These are phyloP conservation scores for Arenaria interpres DNA, from an alignment of 2,113 vertebrate species.

Conservation along the genomic window DNA sequence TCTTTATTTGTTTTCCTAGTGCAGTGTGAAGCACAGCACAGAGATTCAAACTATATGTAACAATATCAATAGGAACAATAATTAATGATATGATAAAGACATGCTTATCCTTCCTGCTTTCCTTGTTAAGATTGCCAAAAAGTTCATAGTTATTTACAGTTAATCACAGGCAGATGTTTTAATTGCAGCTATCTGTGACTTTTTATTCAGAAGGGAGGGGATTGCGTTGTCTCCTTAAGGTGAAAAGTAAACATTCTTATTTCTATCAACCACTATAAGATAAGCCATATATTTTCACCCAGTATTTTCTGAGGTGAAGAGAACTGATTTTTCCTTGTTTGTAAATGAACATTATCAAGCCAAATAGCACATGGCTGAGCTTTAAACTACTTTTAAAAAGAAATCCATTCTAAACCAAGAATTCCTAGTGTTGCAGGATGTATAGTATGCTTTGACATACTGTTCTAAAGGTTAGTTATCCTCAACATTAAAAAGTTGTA, in stretches of 20 bases:
- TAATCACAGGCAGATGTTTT: neutral
- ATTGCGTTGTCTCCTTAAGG: neutral
- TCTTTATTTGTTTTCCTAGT: neutral
- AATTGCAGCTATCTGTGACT: neutral
- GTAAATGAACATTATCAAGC: neutral
- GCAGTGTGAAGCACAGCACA: neutral
- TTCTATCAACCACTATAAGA: neutral
- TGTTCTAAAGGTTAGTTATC: neutral
- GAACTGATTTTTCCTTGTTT: neutral
- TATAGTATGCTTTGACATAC: neutral
- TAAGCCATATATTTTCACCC: neutral
- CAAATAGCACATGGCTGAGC: neutral
- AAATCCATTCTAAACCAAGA: neutral
- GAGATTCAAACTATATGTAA: neutral
- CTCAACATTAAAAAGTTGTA: neutral
- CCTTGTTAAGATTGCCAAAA: neutral
- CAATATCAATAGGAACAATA: neutral
- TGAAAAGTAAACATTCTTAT: neutral
- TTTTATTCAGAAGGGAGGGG: neutral
- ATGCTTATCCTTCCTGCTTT: neutral
- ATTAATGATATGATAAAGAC: neutral
- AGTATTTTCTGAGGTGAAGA: neutral
- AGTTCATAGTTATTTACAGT: neutral
- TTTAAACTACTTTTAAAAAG: neutral
- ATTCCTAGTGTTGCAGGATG: neutral